These are phyloP conservation scores for Latrodectus elegans DNA, from an alignment of 2,888 invertebrate species.

Conservation along the genomic window DNA sequence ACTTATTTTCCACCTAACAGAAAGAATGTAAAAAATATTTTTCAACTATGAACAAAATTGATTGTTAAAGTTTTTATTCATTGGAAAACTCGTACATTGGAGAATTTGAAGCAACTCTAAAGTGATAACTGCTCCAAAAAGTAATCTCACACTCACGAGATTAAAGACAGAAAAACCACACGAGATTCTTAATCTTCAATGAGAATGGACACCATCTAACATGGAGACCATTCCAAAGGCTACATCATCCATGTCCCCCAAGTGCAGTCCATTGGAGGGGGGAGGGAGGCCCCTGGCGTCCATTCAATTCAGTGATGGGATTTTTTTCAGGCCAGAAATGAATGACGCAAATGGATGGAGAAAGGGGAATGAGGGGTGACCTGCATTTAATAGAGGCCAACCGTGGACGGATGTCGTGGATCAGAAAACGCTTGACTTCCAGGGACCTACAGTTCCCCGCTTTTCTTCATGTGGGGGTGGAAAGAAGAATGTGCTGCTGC, in stretches of 20 bases:
- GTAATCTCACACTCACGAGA: too few relatives aligned
- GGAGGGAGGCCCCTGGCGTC: neutral
- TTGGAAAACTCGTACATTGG: too few relatives aligned
- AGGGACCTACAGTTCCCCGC: slow-evolving; percentile 9
- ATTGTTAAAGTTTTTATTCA: too few relatives aligned
- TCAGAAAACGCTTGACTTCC: slow-evolving; percentile 58
- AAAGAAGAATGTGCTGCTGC: neutral
- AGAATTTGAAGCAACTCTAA: too few relatives aligned
- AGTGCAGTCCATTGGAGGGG: neutral
- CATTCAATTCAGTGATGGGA: neutral
- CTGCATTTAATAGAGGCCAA: slow-evolving; percentile 63
- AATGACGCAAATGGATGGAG: neutral
- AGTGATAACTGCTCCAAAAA: too few relatives aligned
- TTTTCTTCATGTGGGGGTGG: slow-evolving; percentile 2
- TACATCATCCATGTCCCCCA: neutral
- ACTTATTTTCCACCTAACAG: too few relatives aligned
- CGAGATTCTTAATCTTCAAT: too few relatives aligned
- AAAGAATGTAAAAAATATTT: too few relatives aligned
- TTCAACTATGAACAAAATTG: too few relatives aligned
- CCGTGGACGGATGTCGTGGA: slow-evolving; percentile 50
- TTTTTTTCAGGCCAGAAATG: neutral
- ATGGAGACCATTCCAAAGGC: neutral
- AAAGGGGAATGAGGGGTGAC: slow-evolving; percentile 26
- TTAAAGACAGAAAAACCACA: too few relatives aligned
- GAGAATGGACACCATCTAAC: too few relatives aligned